Base-by-base conservation (phyloP, 2,888 invertebrate genomes). In the Phortica okadai region DNA sequence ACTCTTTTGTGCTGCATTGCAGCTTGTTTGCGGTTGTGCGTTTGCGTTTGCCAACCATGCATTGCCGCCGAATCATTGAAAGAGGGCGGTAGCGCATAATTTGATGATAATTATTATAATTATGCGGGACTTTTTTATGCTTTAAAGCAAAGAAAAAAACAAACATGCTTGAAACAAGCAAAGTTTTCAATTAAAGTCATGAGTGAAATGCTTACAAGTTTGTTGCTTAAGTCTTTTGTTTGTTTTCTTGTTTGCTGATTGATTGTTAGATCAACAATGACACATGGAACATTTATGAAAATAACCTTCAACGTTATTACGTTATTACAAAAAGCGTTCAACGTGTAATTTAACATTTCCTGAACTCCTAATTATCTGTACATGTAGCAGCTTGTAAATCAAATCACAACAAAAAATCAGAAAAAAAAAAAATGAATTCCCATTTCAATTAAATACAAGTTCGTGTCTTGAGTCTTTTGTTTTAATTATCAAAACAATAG, bases 21-120 rank as follows among this genome's bases (percentile, higher is more conserved):
- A 66, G 45, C 25, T 67, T 44, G 14, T 67, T 10, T 69, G 45
- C 25, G 10, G 1, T 11, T 62, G 41, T 21, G 14, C 66, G 62
- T 0, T 62, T 16, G 62, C n/a, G 21, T 6, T 0, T 44, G 8
- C 56, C 58, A 56, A n/a, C 70, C 64, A 21, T 74, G 59, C 25
- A 59, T 41, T 70, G 73, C 59, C 21, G 21, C 21, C 45, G 72
- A 21, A 11, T 64, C 58, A 42, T 59, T 66, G 67, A 66, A 14
- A 50, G 74, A 73, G 73, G 77, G 75, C 73, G 77, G 79, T 79
- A 78, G 73, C 77, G 76, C 66, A 80, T 80, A 84, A 84, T 79
- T 76, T 76, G 74, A 75, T 74, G 80, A 80, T 87, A 84, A 87
- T 85, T 85, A 86, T 83, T 80, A 80, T 82, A 86, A 85, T 87